Percentiles rank a stretch among this genome's conserved stretches.
These are phyloP conservation scores for Apis cerana DNA, from an alignment of 1,140 invertebrate genomes.

Conservation along the genomic window DNA sequence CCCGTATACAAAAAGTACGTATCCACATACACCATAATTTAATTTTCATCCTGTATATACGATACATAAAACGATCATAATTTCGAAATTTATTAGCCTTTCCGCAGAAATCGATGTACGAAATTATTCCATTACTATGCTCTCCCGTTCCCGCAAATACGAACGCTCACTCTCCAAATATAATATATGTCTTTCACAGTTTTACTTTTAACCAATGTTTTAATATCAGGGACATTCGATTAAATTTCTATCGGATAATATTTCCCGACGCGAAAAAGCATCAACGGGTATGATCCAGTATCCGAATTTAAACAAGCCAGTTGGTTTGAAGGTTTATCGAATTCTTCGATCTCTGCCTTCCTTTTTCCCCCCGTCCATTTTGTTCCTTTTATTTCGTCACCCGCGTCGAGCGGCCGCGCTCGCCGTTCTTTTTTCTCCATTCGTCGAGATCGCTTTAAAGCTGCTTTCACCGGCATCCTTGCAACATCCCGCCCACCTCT, in stretches of 20 bases:
- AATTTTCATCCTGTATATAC: neutral
- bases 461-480: conserved; percentile 61
- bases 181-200: neutral
- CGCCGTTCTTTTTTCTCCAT: conserved; percentile 58
- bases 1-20: neutral
- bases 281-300: conserved; percentile 26
- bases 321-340: conserved; percentile 69
- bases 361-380: neutral
- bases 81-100: neutral
- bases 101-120: neutral
- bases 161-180: neutral
- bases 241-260: conserved; percentile 31
- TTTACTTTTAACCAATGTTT: conserved; percentile 1
- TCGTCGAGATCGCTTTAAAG: conserved; percentile 68
- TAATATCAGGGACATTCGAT: conserved; percentile 5
- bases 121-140: neutral
- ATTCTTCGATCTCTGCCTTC: conserved; percentile 62
- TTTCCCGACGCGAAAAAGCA: conserved; percentile 8
- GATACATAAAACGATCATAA: neutral
- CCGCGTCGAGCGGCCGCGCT: conserved; percentile 45
- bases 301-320: conserved; percentile 58
- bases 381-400: conserved; percentile 59
- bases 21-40: neutral
- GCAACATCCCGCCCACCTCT: conserved; percentile 31
- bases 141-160: too few relatives aligned